Conservation (phyloP, 2,113 vertebrate genomes). For the Chaetorhynchus papuensis region DNA sequence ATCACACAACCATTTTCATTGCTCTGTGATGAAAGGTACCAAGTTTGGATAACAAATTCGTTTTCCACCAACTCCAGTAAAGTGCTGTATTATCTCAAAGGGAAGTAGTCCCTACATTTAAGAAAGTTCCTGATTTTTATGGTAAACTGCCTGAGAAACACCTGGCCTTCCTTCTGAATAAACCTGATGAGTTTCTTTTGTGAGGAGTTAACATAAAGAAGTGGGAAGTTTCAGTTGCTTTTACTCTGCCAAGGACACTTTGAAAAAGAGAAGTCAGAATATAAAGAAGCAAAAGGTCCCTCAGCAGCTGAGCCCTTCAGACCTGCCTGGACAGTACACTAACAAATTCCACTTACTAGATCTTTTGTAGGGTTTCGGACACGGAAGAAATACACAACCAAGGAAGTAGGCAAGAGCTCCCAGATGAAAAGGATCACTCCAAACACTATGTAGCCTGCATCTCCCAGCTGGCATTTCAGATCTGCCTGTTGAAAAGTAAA, state of each 20-base stretch:
- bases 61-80: not conserved
- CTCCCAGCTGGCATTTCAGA: slow-evolving; percentile 87
- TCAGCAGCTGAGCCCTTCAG: not conserved
- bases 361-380: slow-evolving; percentile 86
- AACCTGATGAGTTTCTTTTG: not conserved
- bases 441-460: slow-evolving; percentile 89
- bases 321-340: not conserved
- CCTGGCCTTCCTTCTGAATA: not conserved
- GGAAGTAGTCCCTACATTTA: not conserved
- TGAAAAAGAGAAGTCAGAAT: not conserved
- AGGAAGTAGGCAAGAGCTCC: slow-evolving; percentile 94
- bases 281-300: not conserved
- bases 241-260: not conserved
- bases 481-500: slow-evolving; percentile 81
- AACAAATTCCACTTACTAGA: slow-evolving; percentile 73
- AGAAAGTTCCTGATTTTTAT: not conserved
- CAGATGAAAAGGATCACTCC: slow-evolving; percentile 93
- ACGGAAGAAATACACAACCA: slow-evolving; percentile 95
- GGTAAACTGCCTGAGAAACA: not conserved
- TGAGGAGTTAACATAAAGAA: not conserved
- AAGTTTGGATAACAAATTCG: not conserved
- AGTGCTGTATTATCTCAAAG: not conserved
- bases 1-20: not conserved
- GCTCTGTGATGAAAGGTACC: not conserved
- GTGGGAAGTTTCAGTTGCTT: not conserved